Percentiles rank a stretch among this genome's conserved stretches.
phyloP scores from a whole-genome alignment of 2,888 invertebrate genomes.

The Synergus umbraculus region DNA sequence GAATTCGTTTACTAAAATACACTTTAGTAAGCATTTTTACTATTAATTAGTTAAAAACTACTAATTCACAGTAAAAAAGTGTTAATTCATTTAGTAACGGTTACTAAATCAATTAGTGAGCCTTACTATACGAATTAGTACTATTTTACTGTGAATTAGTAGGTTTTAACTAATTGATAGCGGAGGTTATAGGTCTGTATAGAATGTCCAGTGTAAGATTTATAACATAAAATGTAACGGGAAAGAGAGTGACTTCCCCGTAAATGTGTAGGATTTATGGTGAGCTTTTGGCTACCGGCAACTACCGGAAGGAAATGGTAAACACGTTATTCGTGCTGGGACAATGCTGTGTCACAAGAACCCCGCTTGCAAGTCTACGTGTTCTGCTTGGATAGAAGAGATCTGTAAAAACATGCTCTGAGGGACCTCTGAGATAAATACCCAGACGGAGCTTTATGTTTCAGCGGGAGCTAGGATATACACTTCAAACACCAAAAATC shows the following conservation, averaged over 20 bases:
- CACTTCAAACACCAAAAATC: background rate
- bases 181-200: background rate
- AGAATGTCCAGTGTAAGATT: background rate
- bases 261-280: constrained; percentile 3
- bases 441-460: background rate
- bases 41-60: too few relatives aligned
- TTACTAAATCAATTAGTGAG: too few relatives aligned
- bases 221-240: constrained; percentile 8
- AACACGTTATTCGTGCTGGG: constrained; percentile 13
- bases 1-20: too few relatives aligned
- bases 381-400: background rate
- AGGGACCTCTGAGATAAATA: constrained; percentile 16
- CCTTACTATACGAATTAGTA: too few relatives aligned
- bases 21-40: too few relatives aligned
- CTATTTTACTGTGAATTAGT: too few relatives aligned
- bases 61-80: too few relatives aligned
- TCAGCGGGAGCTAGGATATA: background rate
- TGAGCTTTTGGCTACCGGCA: background rate
- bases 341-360: constrained; percentile 16
- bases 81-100: too few relatives aligned
- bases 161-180: background rate
- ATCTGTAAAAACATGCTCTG: constrained; percentile 8
- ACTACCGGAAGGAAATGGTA: background rate
- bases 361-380: background rate
- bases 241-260: constrained; percentile 5